Evolutionary conservation across 92 coral and sea anemone species (phyloP).

Genomic region (Montipora capitata): DNA sequence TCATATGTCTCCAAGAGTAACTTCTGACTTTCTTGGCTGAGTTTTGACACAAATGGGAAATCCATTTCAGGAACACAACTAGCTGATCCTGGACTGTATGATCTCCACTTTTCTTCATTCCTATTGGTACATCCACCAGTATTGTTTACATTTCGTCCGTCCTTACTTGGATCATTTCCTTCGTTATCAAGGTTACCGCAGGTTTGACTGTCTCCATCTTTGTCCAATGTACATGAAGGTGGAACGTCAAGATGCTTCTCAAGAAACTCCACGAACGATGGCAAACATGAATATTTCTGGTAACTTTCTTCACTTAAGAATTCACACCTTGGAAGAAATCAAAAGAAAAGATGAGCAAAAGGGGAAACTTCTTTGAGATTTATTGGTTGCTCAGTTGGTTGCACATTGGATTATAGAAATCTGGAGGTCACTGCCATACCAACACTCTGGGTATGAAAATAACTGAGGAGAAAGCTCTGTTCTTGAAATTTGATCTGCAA

Average conservation of each 20-base stretch:
- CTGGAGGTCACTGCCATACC: no score
- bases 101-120: not conserved
- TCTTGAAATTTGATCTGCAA: no score
- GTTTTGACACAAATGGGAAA: constrained; percentile 69
- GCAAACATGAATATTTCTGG: constrained; percentile 52
- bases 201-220: not conserved
- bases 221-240: not conserved
- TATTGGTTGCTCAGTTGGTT: no score
- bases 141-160: not conserved
- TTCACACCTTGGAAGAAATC: not conserved
- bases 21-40: constrained; percentile 72
- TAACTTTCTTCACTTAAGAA: constrained; percentile 65
- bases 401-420: no score
- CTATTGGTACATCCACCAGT: not conserved
- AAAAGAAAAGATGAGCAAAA: no score
- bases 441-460: no score
- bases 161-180: not conserved
- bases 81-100: not conserved
- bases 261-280: constrained; percentile 66
- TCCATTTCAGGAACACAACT: constrained; percentile 62
- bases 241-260: constrained; percentile 3
- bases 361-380: no score
- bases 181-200: not conserved
- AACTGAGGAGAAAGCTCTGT: no score
- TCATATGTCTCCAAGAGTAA: constrained; percentile 43